Conservation (phyloP, 2,797 vertebrate species). For the Acipenser ruthenus region DNA sequence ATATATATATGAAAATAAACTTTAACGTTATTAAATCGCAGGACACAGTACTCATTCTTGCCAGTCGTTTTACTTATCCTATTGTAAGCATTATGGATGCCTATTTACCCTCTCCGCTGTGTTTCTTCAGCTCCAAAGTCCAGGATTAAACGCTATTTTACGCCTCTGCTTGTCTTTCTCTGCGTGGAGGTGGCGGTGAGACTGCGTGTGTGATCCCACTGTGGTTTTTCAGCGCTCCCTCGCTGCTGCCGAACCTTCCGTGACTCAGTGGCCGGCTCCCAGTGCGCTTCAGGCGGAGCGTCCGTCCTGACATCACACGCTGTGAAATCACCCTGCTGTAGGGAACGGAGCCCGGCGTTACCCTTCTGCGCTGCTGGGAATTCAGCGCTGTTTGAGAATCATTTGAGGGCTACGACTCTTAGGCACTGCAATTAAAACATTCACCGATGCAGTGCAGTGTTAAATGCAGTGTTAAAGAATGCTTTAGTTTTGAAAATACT, state of each 20-base stretch:
- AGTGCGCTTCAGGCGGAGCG: slow-evolving; percentile 13
- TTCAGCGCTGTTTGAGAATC: neutral
- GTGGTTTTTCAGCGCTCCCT: neutral
- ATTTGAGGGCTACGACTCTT: too few relatives aligned
- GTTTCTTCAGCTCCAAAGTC: too few relatives aligned
- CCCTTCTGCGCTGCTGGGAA: neutral
- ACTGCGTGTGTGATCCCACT: neutral
- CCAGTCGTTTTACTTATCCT: too few relatives aligned
- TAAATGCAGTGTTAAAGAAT: too few relatives aligned
- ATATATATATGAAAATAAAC: too few relatives aligned
- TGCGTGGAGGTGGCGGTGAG: neutral
- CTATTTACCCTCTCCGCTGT: too few relatives aligned
- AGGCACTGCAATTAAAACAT: neutral
- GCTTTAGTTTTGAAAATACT: too few relatives aligned
- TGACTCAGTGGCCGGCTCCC: slow-evolving; percentile 7
- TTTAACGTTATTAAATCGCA: too few relatives aligned
- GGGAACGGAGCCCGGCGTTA: slow-evolving; percentile 8
- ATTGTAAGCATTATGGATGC: too few relatives aligned
- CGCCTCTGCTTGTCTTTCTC: neutral
- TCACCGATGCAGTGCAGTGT: neutral
- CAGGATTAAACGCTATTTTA: too few relatives aligned
- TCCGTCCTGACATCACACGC: slow-evolving; percentile 19
- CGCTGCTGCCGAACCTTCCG: neutral
- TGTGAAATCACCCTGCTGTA: slow-evolving; percentile 7
- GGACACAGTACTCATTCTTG: too few relatives aligned